Base-by-base conservation (phyloP, 2,888 invertebrate species). In the Mamestra brassicae region DNA sequence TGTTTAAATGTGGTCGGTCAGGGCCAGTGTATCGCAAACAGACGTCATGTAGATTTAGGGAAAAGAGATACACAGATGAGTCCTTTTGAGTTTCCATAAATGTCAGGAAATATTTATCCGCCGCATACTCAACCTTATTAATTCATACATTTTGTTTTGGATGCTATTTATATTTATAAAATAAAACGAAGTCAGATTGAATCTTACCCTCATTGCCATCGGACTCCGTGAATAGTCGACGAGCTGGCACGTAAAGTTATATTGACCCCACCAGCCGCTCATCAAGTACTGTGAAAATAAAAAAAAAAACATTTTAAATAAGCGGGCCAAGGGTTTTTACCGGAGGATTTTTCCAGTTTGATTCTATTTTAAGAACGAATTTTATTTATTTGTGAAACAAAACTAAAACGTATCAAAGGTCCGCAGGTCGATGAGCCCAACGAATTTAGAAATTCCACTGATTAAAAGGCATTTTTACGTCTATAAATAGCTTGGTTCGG, bases 221-320 rank as follows among this genome's bases (percentile, higher is more conserved):
- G 98, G 98, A 90, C 97, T 97, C 67, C 97, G 95, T 4, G 98
- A 98, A 90, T 98, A 98, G 93, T 99, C 99, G 63, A 99, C 98
- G n/a, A 98, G 98, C 94, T 99, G 98, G 94, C 99, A 99, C 79
- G 97, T 97, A 90, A 98, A 97, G 93, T 98, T 98, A 94, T 99
- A 99, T 72, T 98, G 97, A 83, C 97, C 97, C 95, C 98, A 97
- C 98, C 98, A 99, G 70, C 98, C 99, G 85, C 97, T 96, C 93
- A 96, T 97, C 92, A 97, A 92, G 90, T 96, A 96, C 98, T 99
- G 94, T 72, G 89, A 87, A 88, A 85, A 82, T 61, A n/a, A n/a
- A 76, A 81, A 78, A 76, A 7, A 68, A 73, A 70, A 60, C 11
- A 34, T 36, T n/a, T n/a, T 62, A 50, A 26, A 36, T 34, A 15